Base-by-base conservation (phyloP, 2,888 invertebrate genomes). In the Ochlodes sylvanus region DNA sequence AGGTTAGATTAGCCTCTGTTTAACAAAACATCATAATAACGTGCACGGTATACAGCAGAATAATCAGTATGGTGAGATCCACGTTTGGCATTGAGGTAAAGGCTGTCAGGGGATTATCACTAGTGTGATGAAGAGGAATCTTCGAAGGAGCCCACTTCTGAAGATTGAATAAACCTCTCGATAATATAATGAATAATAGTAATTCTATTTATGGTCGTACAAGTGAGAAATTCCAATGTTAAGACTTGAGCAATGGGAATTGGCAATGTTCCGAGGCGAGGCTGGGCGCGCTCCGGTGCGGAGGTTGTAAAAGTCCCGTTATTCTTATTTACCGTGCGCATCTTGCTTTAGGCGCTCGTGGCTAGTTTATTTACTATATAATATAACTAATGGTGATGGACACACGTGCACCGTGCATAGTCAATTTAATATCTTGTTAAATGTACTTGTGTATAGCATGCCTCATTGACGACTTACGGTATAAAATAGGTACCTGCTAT, bases 301-400 rank as follows among this genome's bases (percentile, higher is more conserved):
- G 84, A 83, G 88, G 91, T 86, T 89, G 90, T 92, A 92, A 92
- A 93, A 87, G 79, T 77, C 82, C 92, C 92, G 92, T 92, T 93
- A 91, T 80, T 87, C 90, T 89, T 90, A 90, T 92, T 91, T 90
- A 89, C 92, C 86, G 90, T 86, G 91, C 87, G 85, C 92, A 92
- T 90, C 92, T 90, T 79, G 85, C 88, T 85, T 85, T 86, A 82
- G 88, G 87, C 85, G 82, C 83, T 85, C 80, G 78, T 80, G 65
- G 72, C 72, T 83, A 76, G 81, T 84, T 85, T 89, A 87, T 87
- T 86, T 88, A 84, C 84, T 81, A 81, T 72, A 76, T 70, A 50
- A 58, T 65, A 70, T 55, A 44, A 42, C 42, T 32, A 56, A 73
- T 73, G 70, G 70, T 67, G 73, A 69, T 70, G 71, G 34, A 63